A percentile compares a stretch with the other conserved stretches of the same genome.
Conservation (phyloP, 2,797 vertebrate genomes). For the Rhinoraja longicauda region DNA sequence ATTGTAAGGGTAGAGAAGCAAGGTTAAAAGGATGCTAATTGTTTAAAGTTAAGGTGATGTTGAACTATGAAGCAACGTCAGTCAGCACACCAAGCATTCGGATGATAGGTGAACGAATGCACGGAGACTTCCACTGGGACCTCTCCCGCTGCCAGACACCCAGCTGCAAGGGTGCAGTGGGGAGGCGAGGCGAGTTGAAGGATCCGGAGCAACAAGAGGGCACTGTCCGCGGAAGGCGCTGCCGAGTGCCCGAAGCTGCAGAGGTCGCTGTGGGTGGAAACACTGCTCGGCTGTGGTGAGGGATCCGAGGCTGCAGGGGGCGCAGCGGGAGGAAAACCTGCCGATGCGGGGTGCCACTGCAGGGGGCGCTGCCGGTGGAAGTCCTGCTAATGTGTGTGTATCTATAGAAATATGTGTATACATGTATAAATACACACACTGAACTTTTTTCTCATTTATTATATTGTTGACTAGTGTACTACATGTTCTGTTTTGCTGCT, state of each 20-base stretch:
- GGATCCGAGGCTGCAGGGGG: conserved; percentile 48
- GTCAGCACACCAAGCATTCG: neutral
- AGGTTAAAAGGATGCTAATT: neutral
- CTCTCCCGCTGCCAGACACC: conserved; percentile 50
- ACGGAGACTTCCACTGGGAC: conserved; percentile 35
- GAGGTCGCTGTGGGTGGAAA: neutral
- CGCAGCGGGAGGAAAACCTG: conserved; percentile 40
- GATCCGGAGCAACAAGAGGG: conserved; percentile 2
- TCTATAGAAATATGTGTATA: no score
- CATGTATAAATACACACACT: no score
- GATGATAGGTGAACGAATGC: neutral
- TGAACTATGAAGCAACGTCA: neutral
- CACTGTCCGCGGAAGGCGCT: conserved; percentile 44
- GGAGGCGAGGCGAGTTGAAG: conserved; percentile 42
- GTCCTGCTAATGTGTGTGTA: no score
- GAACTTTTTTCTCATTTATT: no score
- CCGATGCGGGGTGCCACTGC: conserved; percentile 41
- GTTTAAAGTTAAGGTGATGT: neutral
- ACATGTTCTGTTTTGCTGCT: no score
- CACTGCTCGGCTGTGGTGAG: neutral
- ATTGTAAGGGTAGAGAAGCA: no score
- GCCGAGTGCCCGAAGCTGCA: neutral
- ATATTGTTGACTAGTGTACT: no score
- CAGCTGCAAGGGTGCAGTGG: conserved; percentile 48
- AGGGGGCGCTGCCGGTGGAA: conserved; percentile 7